A percentile compares a stretch with the other conserved stretches of the same genome.
phyloP scores from a whole-genome alignment of 2,888 invertebrate species.

The Salpingus planirostris region DNA sequence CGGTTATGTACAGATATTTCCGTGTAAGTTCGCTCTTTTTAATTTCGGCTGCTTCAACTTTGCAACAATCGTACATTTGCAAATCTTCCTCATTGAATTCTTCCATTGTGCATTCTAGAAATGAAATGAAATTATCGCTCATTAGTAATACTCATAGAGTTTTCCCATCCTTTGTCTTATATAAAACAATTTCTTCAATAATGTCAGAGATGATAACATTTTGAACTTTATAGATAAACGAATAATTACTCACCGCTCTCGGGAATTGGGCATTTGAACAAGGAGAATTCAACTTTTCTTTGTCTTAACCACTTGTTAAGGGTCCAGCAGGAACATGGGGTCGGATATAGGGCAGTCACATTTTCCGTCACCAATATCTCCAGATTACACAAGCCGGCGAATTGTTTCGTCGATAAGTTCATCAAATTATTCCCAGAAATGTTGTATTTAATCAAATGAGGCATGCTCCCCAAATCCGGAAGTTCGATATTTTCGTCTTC shows the following conservation, averaged over 20 bases:
- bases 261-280: slow-evolving; percentile 24
- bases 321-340: slow-evolving; percentile 34
- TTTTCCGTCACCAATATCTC: slow-evolving; percentile 27
- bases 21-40: too few relatives aligned
- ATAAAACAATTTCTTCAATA: too few relatives aligned
- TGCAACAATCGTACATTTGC: too few relatives aligned
- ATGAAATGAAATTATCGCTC: too few relatives aligned
- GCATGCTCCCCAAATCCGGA: slow-evolving; percentile 31
- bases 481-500: slow-evolving; percentile 23
- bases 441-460: slow-evolving; percentile 30
- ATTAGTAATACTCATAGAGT: too few relatives aligned
- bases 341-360: slow-evolving; percentile 25
- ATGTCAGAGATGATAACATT: too few relatives aligned
- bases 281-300: slow-evolving; percentile 26
- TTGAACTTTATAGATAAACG: too few relatives aligned
- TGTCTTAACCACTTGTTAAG: slow-evolving; percentile 31
- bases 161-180: too few relatives aligned
- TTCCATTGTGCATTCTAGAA: too few relatives aligned
- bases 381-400: slow-evolving; percentile 36
- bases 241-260: slow-evolving; percentile 29
- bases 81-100: too few relatives aligned
- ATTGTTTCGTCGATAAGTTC: slow-evolving; percentile 24
- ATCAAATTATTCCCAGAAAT: slow-evolving; percentile 31
- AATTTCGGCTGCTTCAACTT: too few relatives aligned
- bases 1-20: too few relatives aligned